phyloP scores from a whole-genome alignment of 2,888 invertebrate species.

The Taenaris catops region DNA sequence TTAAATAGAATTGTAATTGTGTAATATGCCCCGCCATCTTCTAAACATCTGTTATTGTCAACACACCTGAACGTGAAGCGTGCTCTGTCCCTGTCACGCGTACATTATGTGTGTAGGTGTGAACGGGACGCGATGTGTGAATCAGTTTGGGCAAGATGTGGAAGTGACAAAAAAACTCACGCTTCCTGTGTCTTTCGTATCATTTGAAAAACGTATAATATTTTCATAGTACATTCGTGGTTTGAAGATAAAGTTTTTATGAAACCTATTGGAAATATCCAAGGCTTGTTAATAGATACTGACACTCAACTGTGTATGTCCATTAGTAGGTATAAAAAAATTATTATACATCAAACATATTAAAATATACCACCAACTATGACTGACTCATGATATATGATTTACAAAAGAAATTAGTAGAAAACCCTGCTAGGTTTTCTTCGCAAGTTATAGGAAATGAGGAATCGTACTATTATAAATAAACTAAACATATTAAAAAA shows the following conservation, averaged over 20 bases:
- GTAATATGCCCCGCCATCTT: conserved; percentile 67
- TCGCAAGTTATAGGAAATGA: too few species aligned
- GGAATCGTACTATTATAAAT: too few species aligned
- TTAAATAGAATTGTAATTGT: conserved; percentile 77
- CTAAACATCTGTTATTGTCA: conserved; percentile 77
- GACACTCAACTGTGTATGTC: too few species aligned
- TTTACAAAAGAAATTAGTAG: too few species aligned
- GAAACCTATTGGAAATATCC: too few species aligned
- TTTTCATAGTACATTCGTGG: conserved; percentile 39
- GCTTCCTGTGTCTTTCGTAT: conserved; percentile 79
- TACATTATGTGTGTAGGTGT: conserved; percentile 13
- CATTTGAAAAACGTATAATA: conserved; percentile 76
- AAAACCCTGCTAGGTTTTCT: too few species aligned
- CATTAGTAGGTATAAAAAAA: too few species aligned
- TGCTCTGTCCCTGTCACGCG: conserved; percentile 36
- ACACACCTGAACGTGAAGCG: conserved; percentile 66
- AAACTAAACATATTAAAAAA: too few species aligned
- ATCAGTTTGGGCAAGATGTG: conserved; percentile 55
- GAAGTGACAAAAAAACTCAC: conserved; percentile 78
- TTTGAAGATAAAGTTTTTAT: conserved; percentile 31
- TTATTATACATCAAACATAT: too few species aligned
- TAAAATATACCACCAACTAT: too few species aligned
- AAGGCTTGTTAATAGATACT: too few species aligned
- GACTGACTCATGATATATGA: too few species aligned
- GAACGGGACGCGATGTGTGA: conserved; percentile 38